Evolutionary conservation across 1,140 invertebrate species (phyloP), one percentile per base, ranked within the genome.

Genomic region (Bombus vancouverensis): DNA sequence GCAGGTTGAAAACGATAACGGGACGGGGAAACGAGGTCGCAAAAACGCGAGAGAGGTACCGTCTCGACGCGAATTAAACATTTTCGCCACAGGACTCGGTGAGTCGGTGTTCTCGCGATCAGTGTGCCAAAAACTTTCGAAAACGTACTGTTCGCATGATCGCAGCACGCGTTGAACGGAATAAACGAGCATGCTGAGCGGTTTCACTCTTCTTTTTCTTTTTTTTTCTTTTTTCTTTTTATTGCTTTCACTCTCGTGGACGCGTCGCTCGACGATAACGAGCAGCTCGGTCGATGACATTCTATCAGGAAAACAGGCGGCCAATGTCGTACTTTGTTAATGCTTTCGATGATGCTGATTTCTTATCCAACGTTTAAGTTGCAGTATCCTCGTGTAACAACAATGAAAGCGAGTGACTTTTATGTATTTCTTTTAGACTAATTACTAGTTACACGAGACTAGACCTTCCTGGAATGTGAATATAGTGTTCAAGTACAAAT

Each of bases 201-300:
- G 59, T 79, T 84, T 79, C 82, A 71, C 75, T 84, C 75, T 79
- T 71, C 59, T 75, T 37, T 75, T 5, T 15, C 10, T n/a, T n/a
- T 42, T 2, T 6, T 42, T 15, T 71, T 8, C 3, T 42, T 72
- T 44, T 47, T 25, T 34, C 28, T 39, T 76, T 39, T 68, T 76
- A 70, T 57, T 37, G 75, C 75, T 84, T 84, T 84, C 82, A 79
- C 82, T 79, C 77, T 84, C 76, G n/a, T 18, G 65, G 47, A 44
- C 62, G 44, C 4, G 18, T 34, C 28, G 28, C 62, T 32, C 59
- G 28, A 32, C 13, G 81, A 78, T 78, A 83, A 83, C 74, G 44
- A 77, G 66, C 25, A 53, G 28, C 59, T 10, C n/a, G 34, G 12
- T 10, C 65, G 75, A 78, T 71, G 82, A 78, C 75, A 37, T n/a